A percentile compares a stretch with the other conserved stretches of the same genome.
Conservation (phyloP, 2,113 vertebrate genomes). For the Tiliqua scincoides region DNA sequence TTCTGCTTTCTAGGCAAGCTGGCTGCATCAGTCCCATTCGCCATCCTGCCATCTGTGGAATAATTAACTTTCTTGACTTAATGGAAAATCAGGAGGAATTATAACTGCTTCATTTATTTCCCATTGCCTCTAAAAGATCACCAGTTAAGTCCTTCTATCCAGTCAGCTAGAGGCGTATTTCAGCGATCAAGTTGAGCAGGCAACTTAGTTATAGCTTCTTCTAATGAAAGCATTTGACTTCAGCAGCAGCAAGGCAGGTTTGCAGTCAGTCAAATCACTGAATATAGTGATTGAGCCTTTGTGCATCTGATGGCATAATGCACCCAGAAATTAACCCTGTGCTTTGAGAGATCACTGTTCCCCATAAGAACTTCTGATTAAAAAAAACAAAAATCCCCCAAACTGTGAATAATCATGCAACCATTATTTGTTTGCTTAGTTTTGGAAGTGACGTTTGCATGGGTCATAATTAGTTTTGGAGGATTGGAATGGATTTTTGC, state of each 20-base stretch:
- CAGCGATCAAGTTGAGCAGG: slow-evolving; percentile 37
- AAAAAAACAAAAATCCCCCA: not conserved
- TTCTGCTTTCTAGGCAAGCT: slow-evolving; percentile 67
- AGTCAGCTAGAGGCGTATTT: slow-evolving; percentile 19
- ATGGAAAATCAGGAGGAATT: slow-evolving; percentile 56
- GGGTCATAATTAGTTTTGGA: not conserved
- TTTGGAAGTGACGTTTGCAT: not conserved
- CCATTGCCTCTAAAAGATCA: slow-evolving; percentile 42
- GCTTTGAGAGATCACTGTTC: not conserved
- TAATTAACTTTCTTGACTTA: slow-evolving; percentile 86
- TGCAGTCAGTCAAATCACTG: not conserved
- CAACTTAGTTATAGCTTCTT: slow-evolving; percentile 17
- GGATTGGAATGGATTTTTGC: not conserved
- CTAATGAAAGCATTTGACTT: slow-evolving; percentile 29
- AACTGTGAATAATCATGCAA: not conserved
- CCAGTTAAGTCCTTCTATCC: slow-evolving; percentile 29
- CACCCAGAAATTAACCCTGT: not conserved
- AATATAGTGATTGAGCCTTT: slow-evolving; percentile 20
- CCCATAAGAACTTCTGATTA: not conserved
- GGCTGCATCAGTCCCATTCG: slow-evolving; percentile 53
- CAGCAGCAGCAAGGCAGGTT: slow-evolving; percentile 2
- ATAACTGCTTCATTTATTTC: slow-evolving; percentile 58
- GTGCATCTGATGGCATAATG: slow-evolving; percentile 1
- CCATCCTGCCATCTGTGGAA: slow-evolving; percentile 82
- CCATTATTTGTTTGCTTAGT: not conserved